Conservation (phyloP, 2,113 vertebrate species). For the Helogale parvula region DNA sequence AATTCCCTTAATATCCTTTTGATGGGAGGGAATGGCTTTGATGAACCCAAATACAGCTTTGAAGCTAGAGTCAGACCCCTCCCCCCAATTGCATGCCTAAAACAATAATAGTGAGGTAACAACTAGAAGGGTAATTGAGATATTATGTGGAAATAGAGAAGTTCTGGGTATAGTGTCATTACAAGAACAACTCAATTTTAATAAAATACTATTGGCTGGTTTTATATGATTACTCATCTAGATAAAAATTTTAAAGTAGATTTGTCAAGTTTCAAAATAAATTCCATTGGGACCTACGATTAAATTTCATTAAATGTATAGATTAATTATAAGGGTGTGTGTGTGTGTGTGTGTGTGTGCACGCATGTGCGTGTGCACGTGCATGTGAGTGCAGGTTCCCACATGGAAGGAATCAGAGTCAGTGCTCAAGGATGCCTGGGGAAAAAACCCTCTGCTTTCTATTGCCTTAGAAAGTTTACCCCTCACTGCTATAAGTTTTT, state of each 20-base stretch:
- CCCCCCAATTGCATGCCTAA: background rate
- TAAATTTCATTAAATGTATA: background rate
- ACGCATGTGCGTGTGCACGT: no score
- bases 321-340: background rate
- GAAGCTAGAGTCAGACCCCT: background rate
- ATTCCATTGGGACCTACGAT: background rate
- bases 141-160: background rate
- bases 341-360: no score
- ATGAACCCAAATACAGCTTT: background rate
- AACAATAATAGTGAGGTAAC: background rate
- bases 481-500: background rate
- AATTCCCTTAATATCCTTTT: background rate
- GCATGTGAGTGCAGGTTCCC: background rate
- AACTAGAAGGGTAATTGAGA: background rate
- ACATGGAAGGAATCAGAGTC: background rate
- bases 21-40: background rate
- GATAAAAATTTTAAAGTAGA: background rate
- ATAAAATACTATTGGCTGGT: background rate
- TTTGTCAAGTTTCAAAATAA: background rate
- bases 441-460: background rate
- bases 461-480: background rate
- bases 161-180: background rate
- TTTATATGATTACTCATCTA: conserved; percentile 18
- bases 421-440: background rate
- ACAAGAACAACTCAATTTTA: background rate